phyloP scores from a whole-genome alignment of 2,113 vertebrate genomes.

The Sphaerodactylus townsendi region DNA sequence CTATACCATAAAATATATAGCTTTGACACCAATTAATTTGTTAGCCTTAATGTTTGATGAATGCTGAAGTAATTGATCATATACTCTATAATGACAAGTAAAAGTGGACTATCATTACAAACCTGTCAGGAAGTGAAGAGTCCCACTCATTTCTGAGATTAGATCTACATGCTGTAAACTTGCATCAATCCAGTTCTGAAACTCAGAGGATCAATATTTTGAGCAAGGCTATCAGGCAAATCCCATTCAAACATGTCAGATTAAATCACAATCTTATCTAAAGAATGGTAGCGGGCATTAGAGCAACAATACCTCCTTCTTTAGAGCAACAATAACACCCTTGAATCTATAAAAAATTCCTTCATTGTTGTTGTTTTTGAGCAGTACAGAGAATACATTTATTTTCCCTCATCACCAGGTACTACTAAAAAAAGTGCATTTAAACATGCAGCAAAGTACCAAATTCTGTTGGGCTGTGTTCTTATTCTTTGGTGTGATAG shows the following conservation, averaged over 20 bases:
- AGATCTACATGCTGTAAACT: conserved; percentile 26
- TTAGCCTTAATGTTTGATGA: conserved; percentile 28
- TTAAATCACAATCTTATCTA: conserved; percentile 27
- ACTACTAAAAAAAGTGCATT: too few species aligned
- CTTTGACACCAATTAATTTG: conserved; percentile 35
- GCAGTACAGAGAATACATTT: too few species aligned
- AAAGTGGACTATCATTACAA: not conserved
- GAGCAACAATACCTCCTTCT: conserved; percentile 52
- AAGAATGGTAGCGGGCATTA: conserved; percentile 30
- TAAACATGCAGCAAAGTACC: not conserved
- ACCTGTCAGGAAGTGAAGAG: conserved; percentile 10
- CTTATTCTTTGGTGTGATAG: too few species aligned
- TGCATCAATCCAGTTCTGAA: conserved; percentile 23
- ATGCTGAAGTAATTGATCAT: conserved; percentile 3
- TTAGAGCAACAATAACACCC: conserved; percentile 20
- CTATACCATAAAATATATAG: conserved; percentile 16
- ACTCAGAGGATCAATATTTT: conserved; percentile 12
- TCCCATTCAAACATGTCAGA: conserved; percentile 18
- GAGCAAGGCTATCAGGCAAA: conserved; percentile 33
- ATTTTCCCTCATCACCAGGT: not conserved
- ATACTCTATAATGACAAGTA: conserved; percentile 34
- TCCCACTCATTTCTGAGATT: not conserved
- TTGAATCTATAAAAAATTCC: not conserved
- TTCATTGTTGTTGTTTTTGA: not conserved
- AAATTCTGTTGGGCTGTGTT: too few species aligned